Evolutionary conservation across 1,140 invertebrate genomes (phyloP).

Genomic region (Pachypeltis micranthus): DNA sequence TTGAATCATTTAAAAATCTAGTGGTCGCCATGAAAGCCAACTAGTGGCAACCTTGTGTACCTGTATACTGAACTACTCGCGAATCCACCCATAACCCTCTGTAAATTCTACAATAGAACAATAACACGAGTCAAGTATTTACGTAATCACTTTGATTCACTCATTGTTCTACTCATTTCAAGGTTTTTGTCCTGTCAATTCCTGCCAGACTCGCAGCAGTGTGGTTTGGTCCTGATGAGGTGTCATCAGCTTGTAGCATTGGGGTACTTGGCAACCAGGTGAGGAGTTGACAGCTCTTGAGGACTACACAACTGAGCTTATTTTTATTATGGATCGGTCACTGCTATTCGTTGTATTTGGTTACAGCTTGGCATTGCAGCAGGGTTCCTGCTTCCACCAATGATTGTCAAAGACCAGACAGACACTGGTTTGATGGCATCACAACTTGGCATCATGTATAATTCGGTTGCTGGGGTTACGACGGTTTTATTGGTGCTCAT

Average conservation of each 20-base stretch:
- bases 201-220: constrained; percentile 87
- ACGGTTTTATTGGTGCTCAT: constrained; percentile 65
- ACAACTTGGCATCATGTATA: constrained; percentile 68
- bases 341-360: background rate
- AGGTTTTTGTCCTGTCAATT: constrained; percentile 83
- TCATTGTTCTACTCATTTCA: too few relatives aligned
- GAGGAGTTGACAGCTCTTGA: too few relatives aligned
- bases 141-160: too few relatives aligned
- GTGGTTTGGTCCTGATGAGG: constrained; percentile 92
- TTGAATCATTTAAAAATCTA: too few relatives aligned
- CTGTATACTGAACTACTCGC: too few relatives aligned
- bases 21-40: too few relatives aligned
- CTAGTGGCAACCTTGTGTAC: too few relatives aligned
- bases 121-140: too few relatives aligned
- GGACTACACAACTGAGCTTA: background rate
- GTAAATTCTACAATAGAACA: too few relatives aligned
- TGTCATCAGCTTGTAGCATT: constrained; percentile 91
- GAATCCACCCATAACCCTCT: too few relatives aligned
- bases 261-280: constrained; percentile 99
- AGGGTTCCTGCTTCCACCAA: constrained; percentile 79
- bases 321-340: background rate
- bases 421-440: constrained; percentile 46
- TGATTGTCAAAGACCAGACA: constrained; percentile 55
- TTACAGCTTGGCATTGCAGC: constrained; percentile 73
- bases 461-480: constrained; percentile 59